Evolutionary conservation across 2,113 vertebrate species (phyloP).

Genomic region (Anarrhichthys ocellatus): DNA sequence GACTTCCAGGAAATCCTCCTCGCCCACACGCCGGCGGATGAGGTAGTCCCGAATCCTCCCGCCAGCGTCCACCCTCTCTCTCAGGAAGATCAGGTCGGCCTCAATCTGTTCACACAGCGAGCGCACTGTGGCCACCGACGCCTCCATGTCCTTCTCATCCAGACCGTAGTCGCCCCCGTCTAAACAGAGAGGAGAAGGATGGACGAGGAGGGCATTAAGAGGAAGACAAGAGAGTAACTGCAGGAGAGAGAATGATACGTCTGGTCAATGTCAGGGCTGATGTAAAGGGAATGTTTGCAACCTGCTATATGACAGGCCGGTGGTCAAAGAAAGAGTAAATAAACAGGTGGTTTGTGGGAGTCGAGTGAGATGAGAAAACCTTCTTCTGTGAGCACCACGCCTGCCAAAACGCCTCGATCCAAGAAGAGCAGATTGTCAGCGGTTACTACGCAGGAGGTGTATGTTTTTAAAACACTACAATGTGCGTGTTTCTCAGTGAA

Average conservation of each 20-base stretch:
- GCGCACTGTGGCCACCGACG: constrained; percentile 92
- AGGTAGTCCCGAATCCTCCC: constrained; percentile 94
- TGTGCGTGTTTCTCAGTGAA: not conserved
- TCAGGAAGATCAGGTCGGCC: constrained; percentile 91
- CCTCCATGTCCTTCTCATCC: constrained; percentile 93
- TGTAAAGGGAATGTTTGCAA: not conserved
- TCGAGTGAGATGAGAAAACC: not conserved
- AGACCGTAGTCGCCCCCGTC: constrained; percentile 96
- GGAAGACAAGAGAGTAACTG: not conserved
- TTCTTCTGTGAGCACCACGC: not conserved
- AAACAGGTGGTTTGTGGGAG: constrained; percentile 15
- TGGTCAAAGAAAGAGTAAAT: not conserved
- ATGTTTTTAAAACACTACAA: not conserved
- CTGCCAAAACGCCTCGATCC: too few species aligned
- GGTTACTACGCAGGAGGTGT: not conserved
- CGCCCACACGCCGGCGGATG: constrained; percentile 92
- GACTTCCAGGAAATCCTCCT: constrained; percentile 98
- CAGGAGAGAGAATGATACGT: not conserved
- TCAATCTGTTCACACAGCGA: constrained; percentile 95
- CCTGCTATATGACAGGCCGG: not conserved
- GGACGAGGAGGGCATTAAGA: not conserved
- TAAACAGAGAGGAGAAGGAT: constrained; percentile 33
- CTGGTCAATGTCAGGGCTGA: not conserved
- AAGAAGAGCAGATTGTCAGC: not conserved
- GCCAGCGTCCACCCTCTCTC: constrained; percentile 90